Percentiles rank a stretch among this genome's conserved stretches.
phyloP scores from a whole-genome alignment of 2,113 vertebrate species.

The Platycercus adscitus region DNA sequence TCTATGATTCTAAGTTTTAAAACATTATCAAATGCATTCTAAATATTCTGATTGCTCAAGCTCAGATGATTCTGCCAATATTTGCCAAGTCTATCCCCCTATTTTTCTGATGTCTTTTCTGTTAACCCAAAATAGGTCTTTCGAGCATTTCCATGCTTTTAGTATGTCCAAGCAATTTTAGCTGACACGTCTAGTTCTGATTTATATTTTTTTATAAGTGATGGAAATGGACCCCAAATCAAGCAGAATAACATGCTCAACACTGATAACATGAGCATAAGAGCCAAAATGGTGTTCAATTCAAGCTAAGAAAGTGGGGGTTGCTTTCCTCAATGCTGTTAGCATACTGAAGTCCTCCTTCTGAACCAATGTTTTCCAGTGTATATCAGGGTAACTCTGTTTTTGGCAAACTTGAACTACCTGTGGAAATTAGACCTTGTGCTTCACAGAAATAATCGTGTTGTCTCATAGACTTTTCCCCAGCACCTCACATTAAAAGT shows the following conservation, averaged over 20 bases:
- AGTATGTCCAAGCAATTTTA: not conserved
- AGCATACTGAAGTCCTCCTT: not conserved
- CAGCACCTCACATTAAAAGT: not conserved
- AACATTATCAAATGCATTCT: conserved; percentile 1
- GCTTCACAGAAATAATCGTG: not conserved
- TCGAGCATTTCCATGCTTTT: not conserved
- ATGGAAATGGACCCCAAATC: not conserved
- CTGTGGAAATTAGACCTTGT: not conserved
- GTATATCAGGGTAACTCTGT: not conserved
- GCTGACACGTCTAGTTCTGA: not conserved
- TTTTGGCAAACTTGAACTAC: not conserved
- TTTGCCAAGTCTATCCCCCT: not conserved
- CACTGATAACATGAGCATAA: not conserved
- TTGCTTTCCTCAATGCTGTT: not conserved
- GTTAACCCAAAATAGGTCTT: conserved; percentile 11
- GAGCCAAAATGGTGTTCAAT: not conserved
- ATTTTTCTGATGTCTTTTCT: not conserved
- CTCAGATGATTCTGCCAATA: not conserved
- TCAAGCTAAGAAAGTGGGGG: not conserved
- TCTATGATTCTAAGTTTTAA: not conserved
- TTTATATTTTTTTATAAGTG: not conserved
- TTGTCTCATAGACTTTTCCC: not conserved
- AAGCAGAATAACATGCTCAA: not conserved
- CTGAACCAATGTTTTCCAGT: not conserved
- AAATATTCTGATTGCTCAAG: not conserved